Base-by-base conservation (phyloP, 2,888 invertebrate species). In the Rhagium mordax region DNA sequence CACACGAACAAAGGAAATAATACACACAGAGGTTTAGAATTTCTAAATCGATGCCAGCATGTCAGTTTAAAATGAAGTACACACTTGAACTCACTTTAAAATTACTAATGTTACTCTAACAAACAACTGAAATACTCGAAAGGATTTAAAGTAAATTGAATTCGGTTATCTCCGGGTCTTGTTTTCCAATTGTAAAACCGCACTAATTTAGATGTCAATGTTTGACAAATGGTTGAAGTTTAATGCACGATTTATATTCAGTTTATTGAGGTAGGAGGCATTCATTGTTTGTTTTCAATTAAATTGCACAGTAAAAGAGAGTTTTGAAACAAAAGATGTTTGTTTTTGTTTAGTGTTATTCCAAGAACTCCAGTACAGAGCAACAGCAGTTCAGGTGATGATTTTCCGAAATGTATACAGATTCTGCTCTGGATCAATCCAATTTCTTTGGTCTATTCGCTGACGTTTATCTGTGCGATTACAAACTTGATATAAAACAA, bases 181-280 rank as follows among this genome's bases (percentile, higher is more conserved):
- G 33, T 59, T 49, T 29, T 27, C 15, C 64, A 16, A 16, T 64
- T 24, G 16, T 13, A 18, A 65, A 51, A 65, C 53, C 49, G 3
- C 65, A 16, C 51, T 27, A 20, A 65, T 29, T 49, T 24, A 27
- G 13, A 49, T 15, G 64, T 53, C 18, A 20, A 49, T 29, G 53
- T 65, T 64, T 65, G 65, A 65, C 29, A 18, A 53, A 53, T 29
- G 2, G 53, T 29, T 53, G n/a, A 20, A 53, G 15, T 33, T 65
- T 53, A 65, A 65, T 53, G 33, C 18, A 33, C 53, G 6, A 65
- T 65, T 65, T 65, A 53, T 65, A 65, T 65, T 65, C 65, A 13
- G 33, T 53, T 33, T 53, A 7, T 18, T 18, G 4, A 15, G n/a
- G n/a, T 6, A 20, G 41, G 3, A 33, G 10, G n/a, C n/a, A n/a